These are phyloP conservation scores for Arrhamphus sclerolepis DNA, from an alignment of 2,797 vertebrate genomes.

Conservation along the genomic window DNA sequence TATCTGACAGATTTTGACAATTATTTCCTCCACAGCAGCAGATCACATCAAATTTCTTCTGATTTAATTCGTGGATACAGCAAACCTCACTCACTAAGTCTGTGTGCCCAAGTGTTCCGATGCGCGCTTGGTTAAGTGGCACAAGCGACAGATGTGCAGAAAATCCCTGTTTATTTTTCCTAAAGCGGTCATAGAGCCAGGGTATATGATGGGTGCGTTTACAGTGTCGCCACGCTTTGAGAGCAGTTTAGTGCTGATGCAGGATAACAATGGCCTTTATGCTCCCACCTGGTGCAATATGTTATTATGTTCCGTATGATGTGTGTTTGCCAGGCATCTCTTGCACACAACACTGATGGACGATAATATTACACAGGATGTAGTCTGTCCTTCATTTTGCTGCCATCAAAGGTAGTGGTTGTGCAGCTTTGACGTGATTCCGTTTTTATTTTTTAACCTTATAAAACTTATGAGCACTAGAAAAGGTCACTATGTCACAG, in stretches of 20 bases:
- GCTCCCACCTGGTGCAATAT: conserved; percentile 65
- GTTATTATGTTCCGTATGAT: conserved; percentile 48
- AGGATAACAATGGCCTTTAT: conserved; percentile 68
- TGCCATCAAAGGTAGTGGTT: neutral
- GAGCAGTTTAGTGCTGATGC: conserved; percentile 31
- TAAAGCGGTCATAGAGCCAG: conserved; percentile 18
- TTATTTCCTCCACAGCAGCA: conserved; percentile 2
- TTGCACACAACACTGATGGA: conserved; percentile 8
- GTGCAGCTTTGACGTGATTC: neutral
- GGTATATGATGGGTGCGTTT: conserved; percentile 12
- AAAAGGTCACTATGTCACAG: neutral
- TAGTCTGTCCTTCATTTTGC: neutral
- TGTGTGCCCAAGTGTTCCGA: conserved; percentile 15
- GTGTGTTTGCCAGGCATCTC: conserved; percentile 23
- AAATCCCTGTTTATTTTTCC: conserved; percentile 68
- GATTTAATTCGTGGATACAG: conserved; percentile 20
- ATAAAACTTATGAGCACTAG: neutral
- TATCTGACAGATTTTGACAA: conserved; percentile 1
- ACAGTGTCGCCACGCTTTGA: conserved; percentile 5
- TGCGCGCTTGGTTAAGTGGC: conserved; percentile 44
- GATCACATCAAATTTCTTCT: neutral
- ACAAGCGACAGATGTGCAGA: conserved; percentile 49
- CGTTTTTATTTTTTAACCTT: neutral
- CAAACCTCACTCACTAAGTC: neutral
- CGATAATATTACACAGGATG: conserved; percentile 19